Conservation (phyloP, 2,888 invertebrate genomes). For the Polyommatus icarus region DNA sequence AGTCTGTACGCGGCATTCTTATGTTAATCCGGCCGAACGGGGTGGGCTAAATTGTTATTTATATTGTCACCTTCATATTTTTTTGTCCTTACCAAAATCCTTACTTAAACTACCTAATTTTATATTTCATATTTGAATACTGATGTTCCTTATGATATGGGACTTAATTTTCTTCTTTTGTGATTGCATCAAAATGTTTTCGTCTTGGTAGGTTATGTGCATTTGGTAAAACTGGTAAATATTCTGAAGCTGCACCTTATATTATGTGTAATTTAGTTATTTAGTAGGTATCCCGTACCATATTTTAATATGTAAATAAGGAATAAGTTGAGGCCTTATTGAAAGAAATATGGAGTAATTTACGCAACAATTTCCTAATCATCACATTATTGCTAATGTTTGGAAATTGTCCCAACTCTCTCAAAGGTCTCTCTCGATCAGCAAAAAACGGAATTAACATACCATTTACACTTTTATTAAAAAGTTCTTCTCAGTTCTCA, state of each 20-base stretch:
- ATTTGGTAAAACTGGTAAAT: not conserved
- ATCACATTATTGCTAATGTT: not conserved
- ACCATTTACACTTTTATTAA: not conserved
- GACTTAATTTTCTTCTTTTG: not conserved
- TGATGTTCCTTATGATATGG: constrained; percentile 20
- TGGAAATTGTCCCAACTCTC: not conserved
- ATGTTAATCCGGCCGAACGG: constrained; percentile 77
- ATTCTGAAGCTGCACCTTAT: not conserved
- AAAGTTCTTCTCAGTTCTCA: constrained; percentile 77
- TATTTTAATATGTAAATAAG: not conserved
- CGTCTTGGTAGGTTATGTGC: not conserved
- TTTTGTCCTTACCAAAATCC: constrained; percentile 63
- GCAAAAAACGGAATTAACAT: not conserved
- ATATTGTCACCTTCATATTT: constrained; percentile 77
- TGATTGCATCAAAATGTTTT: not conserved
- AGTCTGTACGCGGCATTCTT: constrained; percentile 67
- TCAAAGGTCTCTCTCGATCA: not conserved
- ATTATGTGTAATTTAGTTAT: not conserved
- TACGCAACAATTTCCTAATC: not conserved
- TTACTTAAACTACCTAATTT: constrained; percentile 63
- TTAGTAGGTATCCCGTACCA: too few species aligned
- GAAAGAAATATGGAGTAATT: not conserved
- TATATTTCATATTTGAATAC: constrained; percentile 49
- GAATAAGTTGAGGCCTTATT: not conserved
- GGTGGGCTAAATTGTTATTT: constrained; percentile 81